A percentile compares a stretch with the other conserved stretches of the same genome.
phyloP scores from a whole-genome alignment of 2,888 invertebrate species.

The Cantharis flavilabris region DNA sequence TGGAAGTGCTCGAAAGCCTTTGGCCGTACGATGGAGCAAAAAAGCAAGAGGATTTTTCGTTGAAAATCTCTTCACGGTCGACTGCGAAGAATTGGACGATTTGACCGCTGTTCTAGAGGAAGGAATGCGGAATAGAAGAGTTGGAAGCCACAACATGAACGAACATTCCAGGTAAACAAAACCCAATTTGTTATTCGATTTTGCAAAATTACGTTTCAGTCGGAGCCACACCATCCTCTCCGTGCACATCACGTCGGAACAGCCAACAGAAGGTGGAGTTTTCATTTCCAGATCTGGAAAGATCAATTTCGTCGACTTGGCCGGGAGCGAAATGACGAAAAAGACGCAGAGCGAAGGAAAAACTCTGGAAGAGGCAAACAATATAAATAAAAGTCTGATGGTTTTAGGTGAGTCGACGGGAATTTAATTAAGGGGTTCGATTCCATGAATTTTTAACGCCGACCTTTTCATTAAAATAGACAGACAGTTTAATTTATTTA shows the following conservation, averaged over 20 bases:
- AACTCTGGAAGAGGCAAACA: slow-evolving; percentile 91
- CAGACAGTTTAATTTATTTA: slow-evolving; percentile 8
- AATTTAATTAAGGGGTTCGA: neutral
- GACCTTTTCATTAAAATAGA: slow-evolving; percentile 18
- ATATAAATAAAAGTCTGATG: slow-evolving; percentile 94
- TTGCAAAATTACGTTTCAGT: slow-evolving; percentile 39
- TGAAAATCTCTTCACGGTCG: slow-evolving; percentile 93
- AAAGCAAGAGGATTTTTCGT: slow-evolving; percentile 92
- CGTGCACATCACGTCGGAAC: slow-evolving; percentile 85
- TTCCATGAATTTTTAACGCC: neutral
- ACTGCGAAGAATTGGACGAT: slow-evolving; percentile 92
- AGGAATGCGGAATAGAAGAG: slow-evolving; percentile 89
- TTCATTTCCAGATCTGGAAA: slow-evolving; percentile 91
- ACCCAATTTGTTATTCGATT: neutral
- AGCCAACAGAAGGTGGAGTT: slow-evolving; percentile 78
- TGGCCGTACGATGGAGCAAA: slow-evolving; percentile 93
- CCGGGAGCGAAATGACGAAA: slow-evolving; percentile 96
- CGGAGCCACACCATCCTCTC: slow-evolving; percentile 92
- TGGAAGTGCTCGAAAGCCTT: slow-evolving; percentile 76
- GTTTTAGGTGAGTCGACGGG: slow-evolving; percentile 73
- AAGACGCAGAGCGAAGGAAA: slow-evolving; percentile 86
- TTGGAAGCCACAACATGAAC: slow-evolving; percentile 91
- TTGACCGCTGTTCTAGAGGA: slow-evolving; percentile 92
- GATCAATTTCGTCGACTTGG: slow-evolving; percentile 93
- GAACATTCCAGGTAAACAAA: slow-evolving; percentile 76